phyloP scores from a whole-genome alignment of 2,797 vertebrate genomes.

The Anguilla pacifica region DNA sequence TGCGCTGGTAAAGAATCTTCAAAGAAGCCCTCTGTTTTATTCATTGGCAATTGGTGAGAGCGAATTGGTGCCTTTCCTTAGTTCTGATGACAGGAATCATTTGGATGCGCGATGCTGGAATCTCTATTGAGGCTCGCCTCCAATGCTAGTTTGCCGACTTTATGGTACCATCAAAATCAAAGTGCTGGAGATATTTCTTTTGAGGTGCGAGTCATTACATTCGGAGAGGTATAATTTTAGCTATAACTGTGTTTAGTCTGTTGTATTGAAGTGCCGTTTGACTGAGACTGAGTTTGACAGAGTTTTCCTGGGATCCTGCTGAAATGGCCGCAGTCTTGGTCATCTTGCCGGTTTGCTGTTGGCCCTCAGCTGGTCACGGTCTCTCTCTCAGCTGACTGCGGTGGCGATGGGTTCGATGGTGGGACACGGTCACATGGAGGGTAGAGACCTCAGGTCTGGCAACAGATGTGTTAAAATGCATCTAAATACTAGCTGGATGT shows the following conservation, averaged over 20 bases:
- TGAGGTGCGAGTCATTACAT: neutral
- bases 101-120: neutral
- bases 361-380: neutral
- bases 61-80: neutral
- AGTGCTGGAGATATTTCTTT: neutral
- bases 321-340: neutral
- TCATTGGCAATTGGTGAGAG: neutral
- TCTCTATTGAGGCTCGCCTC: neutral
- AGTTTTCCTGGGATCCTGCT: neutral
- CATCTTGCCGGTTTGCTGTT: neutral
- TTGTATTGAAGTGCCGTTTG: neutral
- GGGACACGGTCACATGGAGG: neutral
- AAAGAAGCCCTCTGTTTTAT: neutral
- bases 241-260: neutral
- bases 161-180: neutral
- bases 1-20: neutral
- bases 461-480: neutral
- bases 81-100: neutral
- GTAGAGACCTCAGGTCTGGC: neutral
- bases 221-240: neutral
- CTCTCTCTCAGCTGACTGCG: neutral
- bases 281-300: neutral
- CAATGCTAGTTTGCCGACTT: neutral
- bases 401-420: neutral
- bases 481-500: too few relatives aligned